These are phyloP conservation scores for Haemorhous mexicanus DNA, from an alignment of 2,113 vertebrate genomes.

Conservation along the genomic window DNA sequence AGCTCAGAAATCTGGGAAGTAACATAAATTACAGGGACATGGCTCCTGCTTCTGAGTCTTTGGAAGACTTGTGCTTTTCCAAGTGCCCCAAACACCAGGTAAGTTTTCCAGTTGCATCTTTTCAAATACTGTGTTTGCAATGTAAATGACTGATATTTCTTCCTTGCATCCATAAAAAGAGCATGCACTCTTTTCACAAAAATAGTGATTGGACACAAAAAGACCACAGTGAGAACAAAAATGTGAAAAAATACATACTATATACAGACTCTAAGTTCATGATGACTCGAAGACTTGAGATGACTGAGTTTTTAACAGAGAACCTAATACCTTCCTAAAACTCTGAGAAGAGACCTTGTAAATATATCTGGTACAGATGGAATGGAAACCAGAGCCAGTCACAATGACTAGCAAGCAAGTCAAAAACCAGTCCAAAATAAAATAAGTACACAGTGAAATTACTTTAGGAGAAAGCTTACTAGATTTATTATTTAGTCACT, in stretches of 20 bases:
- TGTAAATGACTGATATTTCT: background rate
- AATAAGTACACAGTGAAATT: background rate
- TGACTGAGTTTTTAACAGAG: background rate
- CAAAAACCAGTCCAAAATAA: background rate
- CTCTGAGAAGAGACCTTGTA: background rate
- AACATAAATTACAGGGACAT: background rate
- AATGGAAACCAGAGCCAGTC: background rate
- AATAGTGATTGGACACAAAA: background rate
- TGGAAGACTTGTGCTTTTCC: background rate
- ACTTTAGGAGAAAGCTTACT: background rate
- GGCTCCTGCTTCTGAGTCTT: background rate
- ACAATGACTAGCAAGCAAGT: background rate
- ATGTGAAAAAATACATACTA: background rate
- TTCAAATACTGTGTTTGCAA: background rate
- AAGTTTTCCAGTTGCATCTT: background rate
- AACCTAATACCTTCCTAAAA: background rate
- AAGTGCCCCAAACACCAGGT: background rate
- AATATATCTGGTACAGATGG: background rate
- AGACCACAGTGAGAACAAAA: background rate
- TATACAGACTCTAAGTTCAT: accelerated
- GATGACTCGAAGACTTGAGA: background rate
- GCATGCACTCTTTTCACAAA: background rate
- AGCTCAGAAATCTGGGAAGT: background rate
- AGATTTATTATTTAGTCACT: background rate
- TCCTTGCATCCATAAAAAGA: background rate